Conservation (phyloP, 2,797 vertebrate genomes). For the Anguilla megastoma region DNA sequence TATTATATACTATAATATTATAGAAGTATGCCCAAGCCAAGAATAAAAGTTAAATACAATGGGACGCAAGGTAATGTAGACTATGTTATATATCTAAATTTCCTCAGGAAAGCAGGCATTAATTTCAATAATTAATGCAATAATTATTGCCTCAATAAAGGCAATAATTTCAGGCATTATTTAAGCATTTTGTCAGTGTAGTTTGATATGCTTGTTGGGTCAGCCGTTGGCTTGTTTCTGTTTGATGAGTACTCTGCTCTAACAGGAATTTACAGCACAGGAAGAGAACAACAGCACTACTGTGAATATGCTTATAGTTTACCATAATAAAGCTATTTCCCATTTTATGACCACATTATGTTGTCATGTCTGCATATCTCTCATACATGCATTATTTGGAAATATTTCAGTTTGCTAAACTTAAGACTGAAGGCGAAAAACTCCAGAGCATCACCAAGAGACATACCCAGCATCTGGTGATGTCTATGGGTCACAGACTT, state of each 20-base stretch:
- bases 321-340: not conserved
- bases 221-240: not conserved
- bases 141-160: too few species aligned
- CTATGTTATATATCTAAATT: not conserved
- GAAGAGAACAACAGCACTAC: not conserved
- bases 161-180: not conserved
- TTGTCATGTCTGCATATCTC: not conserved
- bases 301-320: slow-evolving; percentile 7
- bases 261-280: not conserved
- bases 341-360: not conserved
- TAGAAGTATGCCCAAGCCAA: not conserved
- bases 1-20: not conserved
- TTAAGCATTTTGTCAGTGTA: not conserved
- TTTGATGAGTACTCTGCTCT: not conserved
- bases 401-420: too few species aligned
- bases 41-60: not conserved
- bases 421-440: too few species aligned
- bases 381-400: not conserved
- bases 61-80: not conserved
- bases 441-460: too few species aligned
- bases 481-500: too few species aligned
- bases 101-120: not conserved
- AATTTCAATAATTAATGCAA: too few species aligned
- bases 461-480: too few species aligned
- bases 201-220: not conserved